Evolutionary conservation across 2,797 vertebrate species (phyloP).

Genomic region (Phrynocephalus guinanensis): DNA sequence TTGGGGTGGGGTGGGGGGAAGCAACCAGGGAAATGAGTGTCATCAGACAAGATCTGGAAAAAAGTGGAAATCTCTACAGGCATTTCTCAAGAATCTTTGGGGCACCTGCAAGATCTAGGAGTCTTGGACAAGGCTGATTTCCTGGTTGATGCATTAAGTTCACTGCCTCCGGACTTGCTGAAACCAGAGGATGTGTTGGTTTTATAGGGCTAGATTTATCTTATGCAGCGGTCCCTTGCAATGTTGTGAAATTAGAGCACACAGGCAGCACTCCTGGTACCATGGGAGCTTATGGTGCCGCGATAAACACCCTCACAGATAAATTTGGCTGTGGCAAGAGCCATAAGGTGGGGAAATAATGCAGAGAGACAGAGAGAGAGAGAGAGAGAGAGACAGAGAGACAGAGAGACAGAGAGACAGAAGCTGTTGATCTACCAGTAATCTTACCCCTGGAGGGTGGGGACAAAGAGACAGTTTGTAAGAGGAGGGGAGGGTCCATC

Average conservation of each 20-base stretch:
- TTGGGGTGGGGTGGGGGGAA: too few species aligned
- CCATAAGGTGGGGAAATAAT: background rate
- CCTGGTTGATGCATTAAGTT: background rate
- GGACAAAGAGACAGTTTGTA: too few species aligned
- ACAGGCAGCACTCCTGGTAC: background rate
- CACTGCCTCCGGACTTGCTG: too few species aligned
- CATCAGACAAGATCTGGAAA: background rate
- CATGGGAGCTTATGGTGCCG: background rate
- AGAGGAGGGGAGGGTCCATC: too few species aligned
- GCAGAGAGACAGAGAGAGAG: too few species aligned
- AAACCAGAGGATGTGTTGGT: background rate
- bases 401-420: too few species aligned
- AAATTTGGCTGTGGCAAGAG: background rate
- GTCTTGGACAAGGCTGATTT: background rate
- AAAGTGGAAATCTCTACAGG: background rate
- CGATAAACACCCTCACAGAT: background rate
- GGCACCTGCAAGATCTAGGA: background rate
- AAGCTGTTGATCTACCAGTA: too few species aligned
- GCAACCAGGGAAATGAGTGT: background rate
- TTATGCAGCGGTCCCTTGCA: constrained; percentile 7
- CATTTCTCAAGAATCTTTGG: background rate
- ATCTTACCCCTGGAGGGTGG: too few species aligned
- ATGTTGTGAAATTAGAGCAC: background rate
- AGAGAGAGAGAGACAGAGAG: too few species aligned
- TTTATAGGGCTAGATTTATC: constrained; percentile 4